These are phyloP conservation scores for Lasioglossum leucozonium DNA, from an alignment of 2,888 invertebrate species.

Conservation along the genomic window DNA sequence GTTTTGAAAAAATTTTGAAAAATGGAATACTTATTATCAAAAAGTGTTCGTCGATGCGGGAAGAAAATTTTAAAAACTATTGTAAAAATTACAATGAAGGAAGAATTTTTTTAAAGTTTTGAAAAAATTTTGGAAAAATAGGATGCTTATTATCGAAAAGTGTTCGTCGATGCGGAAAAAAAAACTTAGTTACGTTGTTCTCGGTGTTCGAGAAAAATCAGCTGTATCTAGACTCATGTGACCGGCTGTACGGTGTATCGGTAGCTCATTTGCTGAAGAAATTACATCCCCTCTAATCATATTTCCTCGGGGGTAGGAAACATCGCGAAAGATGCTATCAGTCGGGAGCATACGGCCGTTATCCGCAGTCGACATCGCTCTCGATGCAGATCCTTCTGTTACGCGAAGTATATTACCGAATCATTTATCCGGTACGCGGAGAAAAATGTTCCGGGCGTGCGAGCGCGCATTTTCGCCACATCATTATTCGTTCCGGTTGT, in stretches of 20 bases:
- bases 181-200: background rate
- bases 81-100: too few relatives aligned
- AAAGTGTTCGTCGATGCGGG: too few relatives aligned
- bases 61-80: too few relatives aligned
- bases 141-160: too few relatives aligned
- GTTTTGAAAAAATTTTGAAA: too few relatives aligned
- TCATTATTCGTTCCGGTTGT: constrained; percentile 35
- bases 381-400: background rate
- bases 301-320: background rate
- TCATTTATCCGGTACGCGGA: constrained; percentile 4
- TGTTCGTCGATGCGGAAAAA: background rate
- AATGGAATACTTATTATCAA: too few relatives aligned
- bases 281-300: background rate
- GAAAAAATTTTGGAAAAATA: too few relatives aligned
- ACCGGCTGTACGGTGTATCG: background rate
- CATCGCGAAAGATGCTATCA: background rate
- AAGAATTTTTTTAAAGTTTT: too few relatives aligned
- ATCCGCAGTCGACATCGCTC: background rate
- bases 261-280: background rate
- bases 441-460: background rate
- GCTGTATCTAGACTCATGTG: background rate
- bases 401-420: background rate
- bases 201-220: background rate
- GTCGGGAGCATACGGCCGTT: background rate
- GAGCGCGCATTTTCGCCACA: background rate